Conservation (phyloP, 92 coral and sea anemone species). For the Zoanthus sociatus region DNA sequence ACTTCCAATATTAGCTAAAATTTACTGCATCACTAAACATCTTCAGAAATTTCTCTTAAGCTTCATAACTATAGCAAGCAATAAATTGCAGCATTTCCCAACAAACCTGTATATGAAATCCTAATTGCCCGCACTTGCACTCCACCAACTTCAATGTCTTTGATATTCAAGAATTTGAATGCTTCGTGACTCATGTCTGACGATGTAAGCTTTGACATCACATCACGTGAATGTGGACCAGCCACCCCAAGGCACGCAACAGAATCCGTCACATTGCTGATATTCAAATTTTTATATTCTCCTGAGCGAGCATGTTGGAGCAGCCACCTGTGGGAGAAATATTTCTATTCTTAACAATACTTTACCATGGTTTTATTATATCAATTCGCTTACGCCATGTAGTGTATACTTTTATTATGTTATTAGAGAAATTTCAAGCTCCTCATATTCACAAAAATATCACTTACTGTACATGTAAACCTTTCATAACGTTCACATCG, state of each 20-base stretch:
- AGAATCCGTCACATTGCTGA: constrained; percentile 90
- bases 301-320: constrained; percentile 79
- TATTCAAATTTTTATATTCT: constrained; percentile 72
- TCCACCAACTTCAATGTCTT: constrained; percentile 89
- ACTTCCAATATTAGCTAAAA: no score
- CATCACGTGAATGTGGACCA: constrained; percentile 91
- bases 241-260: constrained; percentile 85
- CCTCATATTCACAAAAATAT: no score
- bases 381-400: no score
- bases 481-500: no score
- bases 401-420: no score
- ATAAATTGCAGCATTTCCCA: background rate
- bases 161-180: constrained; percentile 82
- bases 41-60: no score
- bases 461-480: no score
- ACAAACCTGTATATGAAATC: constrained; percentile 93
- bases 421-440: no score
- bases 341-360: no score
- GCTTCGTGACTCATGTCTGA: constrained; percentile 79
- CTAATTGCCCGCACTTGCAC: constrained; percentile 85
- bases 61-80: background rate
- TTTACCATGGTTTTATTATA: no score
- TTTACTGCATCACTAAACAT: no score
- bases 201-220: constrained; percentile 83
- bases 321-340: constrained; percentile 75